Percentiles rank a stretch among this genome's conserved stretches.
phyloP scores from a whole-genome alignment of 2,113 vertebrate genomes.

The Lophius piscatorius region DNA sequence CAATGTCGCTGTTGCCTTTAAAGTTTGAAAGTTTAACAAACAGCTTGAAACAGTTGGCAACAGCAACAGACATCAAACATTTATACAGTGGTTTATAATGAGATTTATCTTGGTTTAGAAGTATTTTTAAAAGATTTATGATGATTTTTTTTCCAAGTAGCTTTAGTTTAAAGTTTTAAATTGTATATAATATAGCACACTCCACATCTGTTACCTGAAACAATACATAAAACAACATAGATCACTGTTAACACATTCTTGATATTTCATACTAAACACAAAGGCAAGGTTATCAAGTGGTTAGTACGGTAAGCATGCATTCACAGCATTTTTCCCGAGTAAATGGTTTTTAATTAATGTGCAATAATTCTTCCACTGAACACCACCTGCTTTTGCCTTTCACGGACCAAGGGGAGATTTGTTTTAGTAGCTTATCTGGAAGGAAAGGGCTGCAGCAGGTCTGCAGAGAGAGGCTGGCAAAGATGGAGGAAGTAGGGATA shows the following conservation, averaged over 20 bases:
- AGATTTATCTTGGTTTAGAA: slow-evolving; percentile 79
- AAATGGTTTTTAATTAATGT: slow-evolving; percentile 47
- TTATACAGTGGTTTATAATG: slow-evolving; percentile 80
- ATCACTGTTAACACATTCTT: too few species aligned
- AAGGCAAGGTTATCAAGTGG: slow-evolving; percentile 2
- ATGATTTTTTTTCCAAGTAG: slow-evolving; percentile 42
- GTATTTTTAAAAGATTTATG: slow-evolving; percentile 76
- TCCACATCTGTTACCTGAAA: slow-evolving; percentile 48
- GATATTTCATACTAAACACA: slow-evolving; percentile 27
- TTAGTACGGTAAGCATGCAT: slow-evolving; percentile 33
- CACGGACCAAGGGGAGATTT: slow-evolving; percentile 39
- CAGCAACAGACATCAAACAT: slow-evolving; percentile 80
- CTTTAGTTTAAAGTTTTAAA: slow-evolving; percentile 61
- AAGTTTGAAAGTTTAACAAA: slow-evolving; percentile 99
- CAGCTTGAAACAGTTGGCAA: slow-evolving; percentile 90
- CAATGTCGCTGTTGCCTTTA: slow-evolving; percentile 99
- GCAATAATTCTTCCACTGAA: slow-evolving; percentile 67
- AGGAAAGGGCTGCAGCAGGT: slow-evolving; percentile 18
- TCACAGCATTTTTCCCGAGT: slow-evolving; percentile 18
- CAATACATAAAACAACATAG: too few species aligned
- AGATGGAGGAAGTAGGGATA: slow-evolving; percentile 18
- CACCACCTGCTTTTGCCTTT: slow-evolving; percentile 71
- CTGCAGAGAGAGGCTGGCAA: slow-evolving; percentile 2
- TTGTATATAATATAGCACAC: slow-evolving; percentile 43
- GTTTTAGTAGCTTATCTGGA: slow-evolving; percentile 15